These are phyloP conservation scores for Pituophis catenifer DNA, from an alignment of 2,113 vertebrate genomes.

Conservation along the genomic window DNA sequence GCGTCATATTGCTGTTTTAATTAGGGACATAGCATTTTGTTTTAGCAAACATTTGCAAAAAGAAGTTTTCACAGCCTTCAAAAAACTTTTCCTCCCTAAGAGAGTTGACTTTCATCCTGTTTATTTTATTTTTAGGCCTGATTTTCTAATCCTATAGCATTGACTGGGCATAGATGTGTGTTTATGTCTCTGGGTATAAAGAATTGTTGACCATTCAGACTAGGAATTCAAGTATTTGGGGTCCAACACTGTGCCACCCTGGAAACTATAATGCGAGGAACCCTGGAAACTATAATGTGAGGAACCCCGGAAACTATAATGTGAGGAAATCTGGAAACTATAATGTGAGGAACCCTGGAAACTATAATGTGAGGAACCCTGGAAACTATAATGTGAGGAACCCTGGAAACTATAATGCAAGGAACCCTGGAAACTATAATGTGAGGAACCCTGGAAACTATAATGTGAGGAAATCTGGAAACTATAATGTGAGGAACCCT, in stretches of 20 bases:
- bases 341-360: too few species aligned
- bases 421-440: too few species aligned
- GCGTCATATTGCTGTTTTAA: not conserved
- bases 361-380: too few species aligned
- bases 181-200: not conserved
- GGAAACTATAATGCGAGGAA: not conserved
- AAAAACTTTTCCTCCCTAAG: not conserved
- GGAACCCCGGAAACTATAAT: too few species aligned
- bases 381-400: too few species aligned
- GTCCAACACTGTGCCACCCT: not conserved
- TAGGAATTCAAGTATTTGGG: not conserved
- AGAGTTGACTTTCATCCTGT: not conserved
- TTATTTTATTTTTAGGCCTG: not conserved
- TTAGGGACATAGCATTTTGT: not conserved
- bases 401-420: too few species aligned
- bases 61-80: not conserved
- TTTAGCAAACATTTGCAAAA: not conserved
- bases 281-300: too few species aligned
- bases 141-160: not conserved
- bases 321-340: too few species aligned
- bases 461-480: too few species aligned
- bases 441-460: too few species aligned
- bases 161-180: not conserved
- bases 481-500: too few species aligned
- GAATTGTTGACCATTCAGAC: not conserved